phyloP scores from a whole-genome alignment of 92 coral and sea anemone genomes.

The Heteractis magnifica region DNA sequence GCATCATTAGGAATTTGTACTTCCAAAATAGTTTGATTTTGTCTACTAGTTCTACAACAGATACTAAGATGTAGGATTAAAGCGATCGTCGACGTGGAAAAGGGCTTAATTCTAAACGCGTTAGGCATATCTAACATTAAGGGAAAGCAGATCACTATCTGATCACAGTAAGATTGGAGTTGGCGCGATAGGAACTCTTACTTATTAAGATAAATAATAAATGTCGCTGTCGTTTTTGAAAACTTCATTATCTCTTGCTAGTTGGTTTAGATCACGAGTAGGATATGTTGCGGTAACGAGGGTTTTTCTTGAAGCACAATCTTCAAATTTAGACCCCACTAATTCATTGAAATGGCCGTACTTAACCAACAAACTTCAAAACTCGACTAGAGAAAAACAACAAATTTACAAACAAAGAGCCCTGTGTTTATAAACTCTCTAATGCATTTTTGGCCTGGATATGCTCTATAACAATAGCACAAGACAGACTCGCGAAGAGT shows the following conservation, averaged over 20 bases:
- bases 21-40: background rate
- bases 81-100: slow-evolving; percentile 10
- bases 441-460: slow-evolving; percentile 24
- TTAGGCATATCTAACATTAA: slow-evolving; percentile 2
- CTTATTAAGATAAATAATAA: slow-evolving; percentile 41
- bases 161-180: slow-evolving; percentile 30
- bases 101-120: background rate
- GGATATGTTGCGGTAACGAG: background rate
- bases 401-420: slow-evolving; percentile 16
- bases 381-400: slow-evolving; percentile 15
- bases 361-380: slow-evolving; percentile 19
- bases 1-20: background rate
- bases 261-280: slow-evolving; percentile 25
- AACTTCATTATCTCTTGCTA: slow-evolving; percentile 30
- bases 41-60: background rate
- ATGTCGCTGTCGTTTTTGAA: slow-evolving; percentile 19
- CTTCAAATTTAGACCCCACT: background rate
- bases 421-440: slow-evolving; percentile 34
- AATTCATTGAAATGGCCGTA: background rate
- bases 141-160: slow-evolving; percentile 24
- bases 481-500: slow-evolving; percentile 8
- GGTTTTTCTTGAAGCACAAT: slow-evolving; percentile 2
- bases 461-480: slow-evolving; percentile 10
- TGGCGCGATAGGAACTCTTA: slow-evolving; percentile 26
- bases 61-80: background rate